Percentiles rank a stretch among this genome's conserved stretches.
These are phyloP conservation scores for Pampusana beccarii DNA, from an alignment of 2,113 vertebrate genomes.

Conservation along the genomic window DNA sequence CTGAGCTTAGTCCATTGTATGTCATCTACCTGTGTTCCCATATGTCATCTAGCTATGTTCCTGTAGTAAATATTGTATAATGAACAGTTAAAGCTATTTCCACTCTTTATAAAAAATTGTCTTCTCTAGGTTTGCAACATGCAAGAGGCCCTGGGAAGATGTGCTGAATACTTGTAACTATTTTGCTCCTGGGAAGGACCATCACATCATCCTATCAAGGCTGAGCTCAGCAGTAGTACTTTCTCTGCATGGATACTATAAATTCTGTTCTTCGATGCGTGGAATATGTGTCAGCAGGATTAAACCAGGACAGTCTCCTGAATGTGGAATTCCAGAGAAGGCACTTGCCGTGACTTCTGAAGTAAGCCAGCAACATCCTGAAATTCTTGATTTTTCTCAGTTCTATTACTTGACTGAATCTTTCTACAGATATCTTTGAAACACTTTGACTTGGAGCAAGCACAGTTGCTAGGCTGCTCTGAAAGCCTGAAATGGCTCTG, in stretches of 20 bases:
- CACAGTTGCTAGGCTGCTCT: not conserved
- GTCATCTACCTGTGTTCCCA: not conserved
- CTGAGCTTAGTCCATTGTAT: not conserved
- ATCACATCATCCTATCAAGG: not conserved
- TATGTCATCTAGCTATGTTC: not conserved
- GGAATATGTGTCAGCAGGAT: not conserved
- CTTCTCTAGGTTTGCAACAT: not conserved
- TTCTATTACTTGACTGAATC: not conserved
- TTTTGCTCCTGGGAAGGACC: not conserved
- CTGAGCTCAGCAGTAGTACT: not conserved
- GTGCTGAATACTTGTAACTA: not conserved
- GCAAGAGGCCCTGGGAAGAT: not conserved
- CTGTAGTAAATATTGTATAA: not conserved
- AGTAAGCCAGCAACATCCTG: not conserved
- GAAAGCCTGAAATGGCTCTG: conserved; percentile 21
- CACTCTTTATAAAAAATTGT: not conserved
- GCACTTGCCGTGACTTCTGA: not conserved
- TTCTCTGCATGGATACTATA: not conserved
- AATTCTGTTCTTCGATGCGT: not conserved
- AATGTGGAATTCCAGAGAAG: not conserved
- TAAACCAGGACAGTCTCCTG: not conserved
- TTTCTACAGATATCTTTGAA: not conserved
- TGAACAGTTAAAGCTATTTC: not conserved
- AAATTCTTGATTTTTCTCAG: not conserved
- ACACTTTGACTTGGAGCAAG: not conserved